Evolutionary conservation across 2,888 invertebrate genomes (phyloP).

Genomic region (Leucophenga montana): DNA sequence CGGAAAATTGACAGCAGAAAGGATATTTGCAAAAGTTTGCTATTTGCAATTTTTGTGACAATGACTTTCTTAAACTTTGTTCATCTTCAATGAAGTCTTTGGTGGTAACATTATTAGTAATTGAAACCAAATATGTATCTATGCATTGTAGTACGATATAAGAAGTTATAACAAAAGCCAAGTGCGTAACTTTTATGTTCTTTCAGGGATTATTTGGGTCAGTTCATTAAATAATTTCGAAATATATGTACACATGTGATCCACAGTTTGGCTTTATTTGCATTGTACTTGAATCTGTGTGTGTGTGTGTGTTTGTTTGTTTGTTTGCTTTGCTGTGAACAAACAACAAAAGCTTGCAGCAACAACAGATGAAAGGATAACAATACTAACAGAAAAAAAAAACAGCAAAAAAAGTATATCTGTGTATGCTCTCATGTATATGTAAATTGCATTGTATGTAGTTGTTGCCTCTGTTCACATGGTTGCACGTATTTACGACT

Average conservation of each 20-base stretch:
- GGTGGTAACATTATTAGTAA: neutral
- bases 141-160: too few relatives aligned
- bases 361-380: neutral
- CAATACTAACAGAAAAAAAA: neutral
- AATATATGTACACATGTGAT: neutral
- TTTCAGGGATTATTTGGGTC: constrained; percentile 5
- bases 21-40: neutral
- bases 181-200: neutral
- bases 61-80: constrained; percentile 1
- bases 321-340: neutral
- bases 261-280: neutral
- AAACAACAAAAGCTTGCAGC: neutral
- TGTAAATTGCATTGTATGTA: neutral
- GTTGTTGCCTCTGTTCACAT: neutral
- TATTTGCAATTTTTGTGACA: neutral
- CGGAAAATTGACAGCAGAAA: neutral
- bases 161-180: neutral
- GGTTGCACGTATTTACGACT: neutral
- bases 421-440: neutral
- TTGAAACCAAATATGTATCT: neutral
- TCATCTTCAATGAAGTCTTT: neutral
- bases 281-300: neutral
- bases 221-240: constrained; percentile 18
- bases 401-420: neutral
- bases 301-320: too few relatives aligned